These are phyloP conservation scores for Platyura marginata DNA, from an alignment of 1,140 invertebrate genomes.

Conservation along the genomic window DNA sequence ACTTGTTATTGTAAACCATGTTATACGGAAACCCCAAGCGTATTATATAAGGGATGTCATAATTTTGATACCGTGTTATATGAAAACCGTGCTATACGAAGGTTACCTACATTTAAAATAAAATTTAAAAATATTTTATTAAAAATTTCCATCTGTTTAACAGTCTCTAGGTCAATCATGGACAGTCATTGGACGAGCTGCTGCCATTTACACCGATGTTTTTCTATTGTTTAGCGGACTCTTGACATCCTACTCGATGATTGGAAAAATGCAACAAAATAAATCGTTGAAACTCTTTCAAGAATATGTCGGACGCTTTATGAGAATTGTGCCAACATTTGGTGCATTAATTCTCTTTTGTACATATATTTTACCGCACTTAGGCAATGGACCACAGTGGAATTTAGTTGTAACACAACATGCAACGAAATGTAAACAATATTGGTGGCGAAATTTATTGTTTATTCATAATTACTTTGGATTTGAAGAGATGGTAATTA, in stretches of 20 bases:
- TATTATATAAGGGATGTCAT: too few relatives aligned
- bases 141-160: too few relatives aligned
- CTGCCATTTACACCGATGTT: constrained; percentile 44
- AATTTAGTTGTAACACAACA: constrained; percentile 40
- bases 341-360: constrained; percentile 42
- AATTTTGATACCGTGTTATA: too few relatives aligned
- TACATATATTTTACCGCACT: constrained; percentile 36
- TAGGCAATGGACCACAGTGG: constrained; percentile 44
- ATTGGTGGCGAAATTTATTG: constrained; percentile 41
- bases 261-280: constrained; percentile 31
- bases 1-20: too few relatives aligned
- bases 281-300: constrained; percentile 33
- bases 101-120: too few relatives aligned
- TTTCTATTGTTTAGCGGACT: constrained; percentile 47
- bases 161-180: background rate
- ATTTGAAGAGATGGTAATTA: constrained; percentile 39
- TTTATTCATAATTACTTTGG: constrained; percentile 47
- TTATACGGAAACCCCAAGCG: too few relatives aligned
- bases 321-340: constrained; percentile 38
- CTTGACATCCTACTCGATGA: constrained; percentile 35
- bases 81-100: too few relatives aligned
- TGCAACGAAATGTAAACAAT: constrained; percentile 36
- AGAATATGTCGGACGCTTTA: constrained; percentile 39
- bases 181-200: constrained; percentile 36
- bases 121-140: too few relatives aligned